Base-by-base conservation (phyloP, 2,888 invertebrate species). In the Trisateles emortualis region DNA sequence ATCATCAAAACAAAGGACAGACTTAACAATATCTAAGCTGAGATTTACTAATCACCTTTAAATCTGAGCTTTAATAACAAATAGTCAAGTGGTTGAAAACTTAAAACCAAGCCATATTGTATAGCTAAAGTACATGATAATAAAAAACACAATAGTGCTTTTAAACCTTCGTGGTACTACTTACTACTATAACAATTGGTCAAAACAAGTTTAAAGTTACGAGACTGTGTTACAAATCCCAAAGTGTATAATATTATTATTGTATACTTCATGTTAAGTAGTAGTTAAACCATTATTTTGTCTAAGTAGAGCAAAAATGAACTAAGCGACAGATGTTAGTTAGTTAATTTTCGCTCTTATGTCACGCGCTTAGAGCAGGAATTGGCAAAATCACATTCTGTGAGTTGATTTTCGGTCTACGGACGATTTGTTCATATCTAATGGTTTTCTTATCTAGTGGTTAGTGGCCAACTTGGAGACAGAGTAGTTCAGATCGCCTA, bases 71-170 rank as follows among this genome's bases (percentile, higher is more conserved):
- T 32, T 33, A 17, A 19, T 14, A 19, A 48, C 17, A 26, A 41
- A 48, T 16, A 32, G 41, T 10, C 16, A 33, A 14, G n/a, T n/a
- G n/a, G n/a, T 56, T 4, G 22, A 43, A 22, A 40, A 16, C 32
- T 43, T 13, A 50, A 35, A 32, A 45, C 42, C 40, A 56, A 53
- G 46, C 40, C 14, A 16, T 56, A 52, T 51, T 52, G 22, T 51
- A 35, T 11, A 38, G 26, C n/a, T 53, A 32, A 32, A 48, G 38
- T 45, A 44, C 35, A 26, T 42, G 38, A 59, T 45, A 63, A 61
- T 63, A 64, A 64, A 52, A 60, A 76, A 33, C 84, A 86, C 84
- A 84, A 84, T 79, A 62, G 74, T 43, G 57, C 72, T 75, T 78
- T 80, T 52, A 75, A 66, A 75, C 65, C 63, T 72, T 69, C 64